Evolutionary conservation across 2,888 invertebrate species (phyloP).

Genomic region (Epistrophe eligans): DNA sequence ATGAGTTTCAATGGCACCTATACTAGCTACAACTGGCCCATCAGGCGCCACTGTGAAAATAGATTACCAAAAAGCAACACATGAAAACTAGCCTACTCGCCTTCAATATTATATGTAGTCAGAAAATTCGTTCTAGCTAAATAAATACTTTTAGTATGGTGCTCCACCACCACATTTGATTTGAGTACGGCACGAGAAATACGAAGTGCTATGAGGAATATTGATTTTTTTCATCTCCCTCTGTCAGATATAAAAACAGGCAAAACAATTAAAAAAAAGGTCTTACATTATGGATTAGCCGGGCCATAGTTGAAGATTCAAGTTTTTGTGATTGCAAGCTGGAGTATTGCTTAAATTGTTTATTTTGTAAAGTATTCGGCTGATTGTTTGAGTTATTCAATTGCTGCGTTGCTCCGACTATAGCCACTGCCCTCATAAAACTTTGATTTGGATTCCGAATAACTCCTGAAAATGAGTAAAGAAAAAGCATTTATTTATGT

Average conservation of each 20-base stretch:
- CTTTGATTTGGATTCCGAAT: constrained; percentile 55
- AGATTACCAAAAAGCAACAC: not conserved
- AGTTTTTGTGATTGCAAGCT: constrained; percentile 42
- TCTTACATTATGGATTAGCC: constrained; percentile 65
- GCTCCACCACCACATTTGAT: not conserved
- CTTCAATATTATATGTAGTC: not conserved
- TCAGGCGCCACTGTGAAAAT: not conserved
- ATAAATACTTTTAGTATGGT: constrained; percentile 2
- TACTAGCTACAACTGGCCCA: too few species aligned
- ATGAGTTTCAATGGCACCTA: too few species aligned
- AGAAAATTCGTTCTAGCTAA: not conserved
- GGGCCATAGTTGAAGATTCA: constrained; percentile 37
- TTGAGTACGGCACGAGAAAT: not conserved
- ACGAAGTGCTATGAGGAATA: constrained; percentile 26
- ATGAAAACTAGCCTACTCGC: not conserved
- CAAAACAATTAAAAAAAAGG: not conserved
- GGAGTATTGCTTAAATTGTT: constrained; percentile 52
- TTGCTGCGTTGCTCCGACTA: constrained; percentile 62
- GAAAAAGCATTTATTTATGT: not conserved
- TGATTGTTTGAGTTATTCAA: constrained; percentile 53
- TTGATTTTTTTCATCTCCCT: constrained; percentile 50
- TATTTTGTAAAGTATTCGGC: constrained; percentile 32
- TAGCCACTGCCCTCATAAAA: constrained; percentile 60
- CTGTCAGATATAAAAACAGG: not conserved
- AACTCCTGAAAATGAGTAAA: constrained; percentile 22